A percentile compares a stretch with the other conserved stretches of the same genome.
Evolutionary conservation across 2,888 invertebrate genomes (phyloP).

Genomic region (Chrysodeixis includens): DNA sequence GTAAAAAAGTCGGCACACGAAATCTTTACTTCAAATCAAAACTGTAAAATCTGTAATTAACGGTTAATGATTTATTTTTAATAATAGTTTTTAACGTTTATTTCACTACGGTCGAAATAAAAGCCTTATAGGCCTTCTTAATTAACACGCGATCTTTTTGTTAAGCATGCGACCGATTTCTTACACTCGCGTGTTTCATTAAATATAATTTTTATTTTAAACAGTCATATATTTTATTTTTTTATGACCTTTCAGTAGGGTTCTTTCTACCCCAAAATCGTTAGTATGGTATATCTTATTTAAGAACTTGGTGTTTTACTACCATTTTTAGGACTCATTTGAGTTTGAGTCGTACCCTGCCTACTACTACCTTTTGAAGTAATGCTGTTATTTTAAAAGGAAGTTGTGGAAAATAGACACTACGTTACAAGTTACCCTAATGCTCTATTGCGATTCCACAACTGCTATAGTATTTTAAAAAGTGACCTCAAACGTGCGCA

Average conservation of each 20-base stretch:
- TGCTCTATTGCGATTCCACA: no score
- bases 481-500: no score
- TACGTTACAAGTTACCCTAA: no score
- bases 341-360: no score
- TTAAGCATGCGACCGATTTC: conserved; percentile 39
- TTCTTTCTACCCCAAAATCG: not conserved
- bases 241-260: conserved; percentile 14
- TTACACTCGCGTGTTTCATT: conserved; percentile 36
- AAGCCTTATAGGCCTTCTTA: conserved; percentile 45
- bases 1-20: not conserved
- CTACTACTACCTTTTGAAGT: no score
- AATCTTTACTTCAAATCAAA: not conserved
- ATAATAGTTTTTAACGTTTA: conserved; percentile 45
- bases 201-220: conserved; percentile 21
- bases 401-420: no score
- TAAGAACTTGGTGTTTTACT: no score
- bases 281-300: not conserved
- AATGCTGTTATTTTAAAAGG: no score
- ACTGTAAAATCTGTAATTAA: conserved; percentile 23
- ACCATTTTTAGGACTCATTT: no score
- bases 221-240: conserved; percentile 18
- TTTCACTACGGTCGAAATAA: conserved; percentile 38
- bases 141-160: conserved; percentile 50
- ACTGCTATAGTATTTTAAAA: no score
- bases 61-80: conserved; percentile 43